Base-by-base conservation (phyloP, 1,140 invertebrate genomes). In the Hycleus phaleratus region DNA sequence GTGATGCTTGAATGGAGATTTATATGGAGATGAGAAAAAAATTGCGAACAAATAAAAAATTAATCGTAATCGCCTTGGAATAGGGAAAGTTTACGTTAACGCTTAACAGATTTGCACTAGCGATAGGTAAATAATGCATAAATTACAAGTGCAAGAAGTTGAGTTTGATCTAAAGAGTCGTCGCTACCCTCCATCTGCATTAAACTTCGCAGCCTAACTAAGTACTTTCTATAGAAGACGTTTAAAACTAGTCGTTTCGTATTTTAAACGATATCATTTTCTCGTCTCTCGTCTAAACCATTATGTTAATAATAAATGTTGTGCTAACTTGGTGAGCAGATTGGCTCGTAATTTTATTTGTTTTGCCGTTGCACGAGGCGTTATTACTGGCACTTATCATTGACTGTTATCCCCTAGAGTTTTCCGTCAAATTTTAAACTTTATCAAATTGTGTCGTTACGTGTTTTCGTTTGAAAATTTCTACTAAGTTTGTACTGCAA, bases 91-190 rank as follows among this genome's bases (percentile, higher is more conserved):
- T 32, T 32, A 32, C 32, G 4, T 4, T 32, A 32, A 32, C 32
- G 4, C 4, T 32, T 32, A 32, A 32, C 32, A 32, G 32, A 32
- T 32, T 32, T 32, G 32, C 32, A 32, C 4, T 32, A 32, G 7
- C 32, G 32, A 32, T 32, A 32, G 32, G 32, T 32, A 32, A 53
- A 45, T 32, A 38, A 53, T 45, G 38, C 51, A 53, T 53, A 46
- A 53, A 53, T 53, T 46, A 53, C 38, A 38, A 46, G 43, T 53
- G 25, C 51, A 53, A 53, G 51, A 53, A 53, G 51, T 53, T 52
- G 40, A 52, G 42, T 52, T 52, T 52, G 49, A 43, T 52, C 38
- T 52, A 39, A 39, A 43, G 49, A 53, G 18, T 38, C 38, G 43
- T 32, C 18, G 18, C 18, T 32, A 5, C 32, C 32, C 32, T 2